Evolutionary conservation across 1,140 invertebrate species (phyloP), one percentile per base, ranked within the genome.

Genomic region (Euwallacea similis): DNA sequence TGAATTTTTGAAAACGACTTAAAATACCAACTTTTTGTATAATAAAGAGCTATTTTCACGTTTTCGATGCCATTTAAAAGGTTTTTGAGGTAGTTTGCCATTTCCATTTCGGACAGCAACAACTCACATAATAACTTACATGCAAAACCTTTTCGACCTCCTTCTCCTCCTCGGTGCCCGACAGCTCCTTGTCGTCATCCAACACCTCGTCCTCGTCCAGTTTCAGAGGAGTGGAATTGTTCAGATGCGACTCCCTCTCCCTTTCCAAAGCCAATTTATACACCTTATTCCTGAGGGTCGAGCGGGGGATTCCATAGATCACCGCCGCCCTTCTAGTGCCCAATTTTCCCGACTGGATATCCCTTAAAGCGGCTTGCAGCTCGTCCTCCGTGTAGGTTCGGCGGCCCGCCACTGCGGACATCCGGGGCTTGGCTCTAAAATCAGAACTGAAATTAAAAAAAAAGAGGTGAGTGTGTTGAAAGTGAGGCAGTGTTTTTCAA

Each of bases 301-400:
- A 97, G 64, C 96, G 87, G 6, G 96, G 96, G 80, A 98, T 97
- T 68, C 95, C 95, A 82, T 98, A 98, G 72, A 97, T 91, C 42
- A 94, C 94, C 44, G 96, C 93, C 0, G 96, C 95, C 70, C 96
- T 87, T 43, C 96, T 84, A 1, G 95, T 97, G 58, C 95, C 96
- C 67, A 98, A 85, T 80, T 94, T 93, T 6, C 95, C 95, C 79
- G 90, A 92, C 80, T 96, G 91, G 77, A 98, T 97, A 82, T 98
- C 96, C 72, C 92, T 86, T 54, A 98, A 86, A 7, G 95, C 95
- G 11, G 91, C 90, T 77, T 93, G 90, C 7, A 98, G 86, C 81
- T 97, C 95, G 76, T 96, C 93, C 78, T 97, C 93, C 33, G 93
- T 96, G 85, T 98, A 98, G 11, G 90, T 89, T 73, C 91, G 86